Percentiles rank a stretch among this genome's conserved stretches.
Conservation (phyloP, 2,888 invertebrate species). For the Xylota sylvarum region DNA sequence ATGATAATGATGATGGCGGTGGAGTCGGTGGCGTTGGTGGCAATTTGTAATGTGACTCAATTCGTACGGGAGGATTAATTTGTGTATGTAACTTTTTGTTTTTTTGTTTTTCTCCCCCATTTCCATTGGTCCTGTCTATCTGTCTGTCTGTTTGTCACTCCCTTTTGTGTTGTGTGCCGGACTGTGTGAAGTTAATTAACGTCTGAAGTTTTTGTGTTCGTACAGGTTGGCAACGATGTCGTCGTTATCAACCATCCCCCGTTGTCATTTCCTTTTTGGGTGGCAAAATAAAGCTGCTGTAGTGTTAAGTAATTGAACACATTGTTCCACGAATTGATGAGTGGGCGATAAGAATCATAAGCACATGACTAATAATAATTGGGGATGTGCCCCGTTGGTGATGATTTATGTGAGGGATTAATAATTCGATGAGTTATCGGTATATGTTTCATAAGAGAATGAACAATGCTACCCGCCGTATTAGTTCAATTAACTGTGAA, state of each 20-base stretch:
- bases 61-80: conserved; percentile 60
- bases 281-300: conserved; percentile 6
- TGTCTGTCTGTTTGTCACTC: conserved; percentile 16
- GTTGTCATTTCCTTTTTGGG: neutral
- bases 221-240: neutral
- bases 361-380: conserved; percentile 52
- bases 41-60: conserved; percentile 75
- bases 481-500: conserved; percentile 9
- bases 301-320: conserved; percentile 55
- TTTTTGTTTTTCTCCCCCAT: neutral
- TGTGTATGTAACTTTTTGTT: conserved; percentile 24
- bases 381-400: conserved; percentile 29
- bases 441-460: neutral
- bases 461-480: neutral
- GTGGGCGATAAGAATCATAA: conserved; percentile 24
- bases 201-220: conserved; percentile 31
- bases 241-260: neutral
- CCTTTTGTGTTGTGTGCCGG: conserved; percentile 11
- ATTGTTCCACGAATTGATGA: conserved; percentile 46
- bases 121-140: neutral
- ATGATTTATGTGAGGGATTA: conserved; percentile 35
- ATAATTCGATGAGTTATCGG: conserved; percentile 47
- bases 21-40: conserved; percentile 32
- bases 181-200: conserved; percentile 40
- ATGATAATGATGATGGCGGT: conserved; percentile 55